Conservation (phyloP, 2,888 invertebrate species). For the Bugulina stolonifera region DNA sequence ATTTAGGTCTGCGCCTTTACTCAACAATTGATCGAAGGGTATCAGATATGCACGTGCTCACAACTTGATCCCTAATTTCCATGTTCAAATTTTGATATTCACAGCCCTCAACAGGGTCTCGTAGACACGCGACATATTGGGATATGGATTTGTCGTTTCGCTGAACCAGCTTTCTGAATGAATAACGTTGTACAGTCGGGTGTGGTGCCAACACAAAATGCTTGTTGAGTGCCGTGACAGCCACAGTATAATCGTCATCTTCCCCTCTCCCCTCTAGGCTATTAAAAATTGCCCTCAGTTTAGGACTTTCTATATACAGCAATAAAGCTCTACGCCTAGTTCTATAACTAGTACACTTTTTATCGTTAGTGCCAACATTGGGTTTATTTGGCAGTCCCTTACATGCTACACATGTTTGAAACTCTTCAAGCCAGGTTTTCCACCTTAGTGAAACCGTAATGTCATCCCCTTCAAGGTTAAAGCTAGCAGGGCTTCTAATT, state of each 20-base stretch:
- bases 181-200: not conserved
- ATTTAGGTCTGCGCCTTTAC: not conserved
- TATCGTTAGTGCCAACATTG: too few relatives aligned
- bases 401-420: too few relatives aligned
- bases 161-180: not conserved
- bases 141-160: not conserved
- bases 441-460: too few relatives aligned
- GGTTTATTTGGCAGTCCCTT: too few relatives aligned
- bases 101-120: not conserved
- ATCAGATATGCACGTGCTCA: not conserved
- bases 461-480: too few relatives aligned
- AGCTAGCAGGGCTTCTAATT: too few relatives aligned
- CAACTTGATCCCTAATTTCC: not conserved
- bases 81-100: not conserved
- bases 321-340: too few relatives aligned
- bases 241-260: not conserved
- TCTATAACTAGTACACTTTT: too few relatives aligned
- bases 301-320: too few relatives aligned
- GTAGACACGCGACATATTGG: not conserved
- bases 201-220: not conserved
- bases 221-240: not conserved
- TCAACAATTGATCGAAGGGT: not conserved
- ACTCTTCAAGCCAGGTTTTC: too few relatives aligned
- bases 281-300: not conserved
- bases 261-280: not conserved